phyloP scores from a whole-genome alignment of 2,888 invertebrate genomes.

The Agrochola litura region DNA sequence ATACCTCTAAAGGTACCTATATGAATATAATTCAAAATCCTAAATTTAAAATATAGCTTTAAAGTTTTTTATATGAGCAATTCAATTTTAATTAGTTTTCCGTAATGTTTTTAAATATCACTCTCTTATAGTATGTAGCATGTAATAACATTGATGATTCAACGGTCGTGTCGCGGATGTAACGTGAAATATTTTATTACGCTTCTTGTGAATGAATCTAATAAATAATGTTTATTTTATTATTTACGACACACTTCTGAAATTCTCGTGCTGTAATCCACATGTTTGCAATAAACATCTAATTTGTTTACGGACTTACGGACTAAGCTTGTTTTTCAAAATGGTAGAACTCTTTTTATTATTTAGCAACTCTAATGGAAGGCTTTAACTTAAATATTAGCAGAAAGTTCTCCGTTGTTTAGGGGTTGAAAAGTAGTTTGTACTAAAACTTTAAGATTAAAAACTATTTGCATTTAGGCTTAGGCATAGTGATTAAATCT shows the following conservation, averaged over 20 bases:
- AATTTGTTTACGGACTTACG: constrained; percentile 22
- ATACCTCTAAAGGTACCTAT: no score
- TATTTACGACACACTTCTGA: constrained; percentile 30
- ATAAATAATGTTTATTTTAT: constrained; percentile 36
- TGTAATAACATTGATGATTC: constrained; percentile 33
- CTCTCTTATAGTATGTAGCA: not conserved
- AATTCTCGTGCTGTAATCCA: constrained; percentile 15
- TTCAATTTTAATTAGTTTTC: constrained; percentile 1
- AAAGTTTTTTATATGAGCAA: not conserved
- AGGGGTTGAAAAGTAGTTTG: constrained; percentile 10
- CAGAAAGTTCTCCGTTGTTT: constrained; percentile 1
- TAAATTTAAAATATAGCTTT: not conserved
- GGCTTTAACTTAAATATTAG: constrained; percentile 5
- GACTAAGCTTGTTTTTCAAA: constrained; percentile 8
- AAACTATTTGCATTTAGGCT: constrained; percentile 10
- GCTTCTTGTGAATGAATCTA: constrained; percentile 43
- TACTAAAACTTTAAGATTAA: constrained; percentile 20
- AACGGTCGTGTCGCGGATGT: constrained; percentile 20
- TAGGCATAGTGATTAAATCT: not conserved
- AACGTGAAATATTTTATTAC: constrained; percentile 40
- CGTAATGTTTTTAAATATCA: constrained; percentile 5
- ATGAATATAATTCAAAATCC: not conserved
- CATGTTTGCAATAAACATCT: constrained; percentile 26
- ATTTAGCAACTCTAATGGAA: constrained; percentile 28
- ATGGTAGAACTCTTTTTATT: constrained; percentile 4